Base-by-base conservation (phyloP, 1,140 invertebrate species). In the Eciton burchellii region DNA sequence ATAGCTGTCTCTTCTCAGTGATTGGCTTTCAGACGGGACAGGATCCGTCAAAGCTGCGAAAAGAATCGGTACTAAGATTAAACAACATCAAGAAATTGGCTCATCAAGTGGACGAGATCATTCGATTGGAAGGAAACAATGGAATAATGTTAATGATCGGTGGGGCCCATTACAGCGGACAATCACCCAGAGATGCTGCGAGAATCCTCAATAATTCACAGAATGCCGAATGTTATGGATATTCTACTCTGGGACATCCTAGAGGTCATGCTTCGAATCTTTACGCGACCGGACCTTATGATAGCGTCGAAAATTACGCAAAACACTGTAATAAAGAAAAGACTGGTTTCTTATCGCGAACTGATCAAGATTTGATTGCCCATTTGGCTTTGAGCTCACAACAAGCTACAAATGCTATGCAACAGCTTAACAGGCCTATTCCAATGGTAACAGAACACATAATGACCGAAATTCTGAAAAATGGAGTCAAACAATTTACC, bases 1-100 rank as follows among this genome's bases (percentile, higher is more conserved):
- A 92, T 9, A 79, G 87, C 12, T 91, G 91, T 35, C 63, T 90
- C 0, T 92, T 92, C 43, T 26, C 56, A 0, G 89, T 76, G 0
- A 79, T 92, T 0, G 88, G 84, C 3, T 77, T 68, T 6, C 88
- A 90, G 56, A 88, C 63, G 0, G 84, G 54, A 0, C 45, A 24
- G 0, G 24, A 56, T 60, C 43, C 84, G 0, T 43, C 26, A 0
- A 21, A 73, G 41, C 47, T 76, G 29, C 91, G 6, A 49, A 86
- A 41, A 19, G 16, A 1, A 47, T 63, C 14, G 72, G 26, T 88
- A 0, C 12, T 56, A 8, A 41, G 60, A 1, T 70, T 91, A 8
- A 63, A 52, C 8, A 81, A 89, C 8, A 21, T 87, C 9, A n/a
- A 41, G 4, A 45, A 66, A 1, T 59, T 89, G 0, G 65, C 65